Evolutionary conservation across 2,888 invertebrate species (phyloP).

Genomic region (Glaucopsyche alexis): DNA sequence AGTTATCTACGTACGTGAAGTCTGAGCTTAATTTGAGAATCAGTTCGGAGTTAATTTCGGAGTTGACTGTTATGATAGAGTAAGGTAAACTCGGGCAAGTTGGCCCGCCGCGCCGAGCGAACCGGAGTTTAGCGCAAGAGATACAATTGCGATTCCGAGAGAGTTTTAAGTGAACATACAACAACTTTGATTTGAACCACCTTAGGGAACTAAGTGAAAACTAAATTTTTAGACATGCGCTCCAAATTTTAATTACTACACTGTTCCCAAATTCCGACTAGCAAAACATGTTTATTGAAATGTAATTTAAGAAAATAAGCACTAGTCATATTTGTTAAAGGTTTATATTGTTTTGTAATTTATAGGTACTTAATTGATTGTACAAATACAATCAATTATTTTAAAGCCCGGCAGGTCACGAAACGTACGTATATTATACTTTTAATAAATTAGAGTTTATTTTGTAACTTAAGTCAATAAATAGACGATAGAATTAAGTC

Average conservation of each 20-base stretch:
- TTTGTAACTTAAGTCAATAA: neutral
- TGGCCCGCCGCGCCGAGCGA: constrained; percentile 12
- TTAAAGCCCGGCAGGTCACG: no score
- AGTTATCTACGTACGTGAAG: constrained; percentile 5
- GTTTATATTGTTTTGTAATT: no score
- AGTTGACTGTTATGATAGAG: constrained; percentile 34
- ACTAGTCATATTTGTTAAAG: no score
- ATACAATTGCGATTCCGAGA: constrained; percentile 17
- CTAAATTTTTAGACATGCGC: neutral
- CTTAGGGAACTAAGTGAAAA: neutral
- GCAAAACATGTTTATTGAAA: no score
- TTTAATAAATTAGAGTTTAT: neutral
- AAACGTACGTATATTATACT: no score
- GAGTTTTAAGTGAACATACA: constrained; percentile 19
- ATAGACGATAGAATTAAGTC: neutral
- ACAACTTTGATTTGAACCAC: constrained; percentile 10
- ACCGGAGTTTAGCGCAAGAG: constrained; percentile 17
- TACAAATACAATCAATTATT: no score
- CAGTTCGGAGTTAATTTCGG: constrained; percentile 29
- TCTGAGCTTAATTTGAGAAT: constrained; percentile 19
- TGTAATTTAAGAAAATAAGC: no score
- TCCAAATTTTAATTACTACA: neutral
- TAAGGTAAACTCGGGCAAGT: constrained; percentile 35
- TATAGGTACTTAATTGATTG: no score
- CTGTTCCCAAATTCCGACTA: neutral